Percentiles rank a stretch among this genome's conserved stretches.
These are phyloP conservation scores for Urocolius indicus DNA, from an alignment of 2,113 vertebrate species.

Conservation along the genomic window DNA sequence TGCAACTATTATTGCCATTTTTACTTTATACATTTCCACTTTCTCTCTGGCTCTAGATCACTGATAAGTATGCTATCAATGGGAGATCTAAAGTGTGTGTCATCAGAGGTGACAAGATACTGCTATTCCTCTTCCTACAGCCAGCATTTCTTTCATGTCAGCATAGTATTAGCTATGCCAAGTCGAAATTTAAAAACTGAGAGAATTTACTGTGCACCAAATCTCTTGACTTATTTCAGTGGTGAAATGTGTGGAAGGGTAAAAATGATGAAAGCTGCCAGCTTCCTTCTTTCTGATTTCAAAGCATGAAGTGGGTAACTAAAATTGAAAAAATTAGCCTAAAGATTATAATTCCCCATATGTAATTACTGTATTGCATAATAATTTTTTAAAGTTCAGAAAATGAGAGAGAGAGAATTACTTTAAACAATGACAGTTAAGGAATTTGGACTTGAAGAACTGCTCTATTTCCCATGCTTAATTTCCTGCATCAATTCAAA, in stretches of 20 bases:
- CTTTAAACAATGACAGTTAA: constrained; percentile 25
- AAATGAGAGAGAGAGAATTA: background rate
- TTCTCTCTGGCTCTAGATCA: background rate
- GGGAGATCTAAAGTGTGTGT: background rate
- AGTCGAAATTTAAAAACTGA: background rate
- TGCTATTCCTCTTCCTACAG: background rate
- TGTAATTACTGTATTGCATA: background rate
- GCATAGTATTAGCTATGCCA: background rate
- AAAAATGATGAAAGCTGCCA: background rate
- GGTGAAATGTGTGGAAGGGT: background rate
- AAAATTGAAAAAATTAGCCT: background rate
- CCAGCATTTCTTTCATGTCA: background rate
- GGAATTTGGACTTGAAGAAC: constrained; percentile 32
- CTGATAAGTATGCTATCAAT: background rate
- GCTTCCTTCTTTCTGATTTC: background rate
- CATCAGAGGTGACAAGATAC: background rate
- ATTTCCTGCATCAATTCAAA: constrained; percentile 50
- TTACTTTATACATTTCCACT: background rate
- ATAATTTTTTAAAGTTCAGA: background rate
- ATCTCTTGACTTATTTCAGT: background rate
- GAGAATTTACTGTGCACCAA: background rate
- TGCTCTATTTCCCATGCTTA: constrained; percentile 13
- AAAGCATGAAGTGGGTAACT: background rate
- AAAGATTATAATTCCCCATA: background rate
- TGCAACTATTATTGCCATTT: background rate